These are phyloP conservation scores for Phenganax stokvisi DNA, from an alignment of 92 coral and sea anemone species.

Conservation along the genomic window DNA sequence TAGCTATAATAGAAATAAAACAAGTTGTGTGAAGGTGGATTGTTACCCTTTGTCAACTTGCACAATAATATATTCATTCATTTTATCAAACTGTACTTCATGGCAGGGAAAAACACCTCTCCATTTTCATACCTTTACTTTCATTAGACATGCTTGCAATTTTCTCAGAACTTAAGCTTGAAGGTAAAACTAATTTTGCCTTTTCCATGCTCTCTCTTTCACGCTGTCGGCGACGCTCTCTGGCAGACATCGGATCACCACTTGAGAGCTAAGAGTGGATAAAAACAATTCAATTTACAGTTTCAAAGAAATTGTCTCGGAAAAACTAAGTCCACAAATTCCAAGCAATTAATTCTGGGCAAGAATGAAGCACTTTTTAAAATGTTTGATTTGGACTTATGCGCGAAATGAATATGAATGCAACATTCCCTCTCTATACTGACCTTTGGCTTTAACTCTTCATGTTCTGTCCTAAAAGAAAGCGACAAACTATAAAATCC, in stretches of 20 bases:
- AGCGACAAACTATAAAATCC: not conserved
- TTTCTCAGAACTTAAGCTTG: conserved; percentile 24
- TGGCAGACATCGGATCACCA: conserved; percentile 30
- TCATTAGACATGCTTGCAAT: conserved; percentile 1
- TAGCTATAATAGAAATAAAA: too few relatives aligned
- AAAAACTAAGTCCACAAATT: too few relatives aligned
- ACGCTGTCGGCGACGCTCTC: conserved; percentile 41
- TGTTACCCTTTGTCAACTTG: too few relatives aligned
- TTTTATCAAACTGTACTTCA: not conserved
- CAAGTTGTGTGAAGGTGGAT: too few relatives aligned
- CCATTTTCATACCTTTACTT: conserved; percentile 17
- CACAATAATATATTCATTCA: too few relatives aligned
- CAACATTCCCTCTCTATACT: not conserved
- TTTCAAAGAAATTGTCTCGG: not conserved
- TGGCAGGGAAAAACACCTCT: not conserved
- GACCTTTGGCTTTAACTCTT: conserved; percentile 20
- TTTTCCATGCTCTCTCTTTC: conserved; percentile 35
- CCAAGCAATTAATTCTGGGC: not conserved
- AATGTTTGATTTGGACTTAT: not conserved
- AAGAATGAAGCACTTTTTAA: not conserved
- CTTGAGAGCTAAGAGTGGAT: conserved; percentile 6
- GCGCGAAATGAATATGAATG: not conserved
- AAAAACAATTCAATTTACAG: not conserved
- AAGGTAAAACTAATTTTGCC: conserved; percentile 20
- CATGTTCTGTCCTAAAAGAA: not conserved